Evolutionary conservation across 1,140 invertebrate genomes (phyloP).

Genomic region (Augochlora pura): DNA sequence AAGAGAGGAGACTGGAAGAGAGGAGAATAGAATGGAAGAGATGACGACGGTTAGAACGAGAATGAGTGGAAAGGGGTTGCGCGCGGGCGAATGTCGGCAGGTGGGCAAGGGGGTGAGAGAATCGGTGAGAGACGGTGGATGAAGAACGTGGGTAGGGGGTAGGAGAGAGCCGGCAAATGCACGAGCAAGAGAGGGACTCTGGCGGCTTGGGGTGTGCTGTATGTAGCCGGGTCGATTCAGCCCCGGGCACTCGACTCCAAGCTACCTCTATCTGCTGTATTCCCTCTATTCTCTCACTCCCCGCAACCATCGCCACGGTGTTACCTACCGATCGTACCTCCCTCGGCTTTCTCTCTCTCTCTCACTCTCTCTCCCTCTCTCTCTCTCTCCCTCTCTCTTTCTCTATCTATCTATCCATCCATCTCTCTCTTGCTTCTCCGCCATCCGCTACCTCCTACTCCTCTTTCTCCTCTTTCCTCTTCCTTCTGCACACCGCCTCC

Average conservation of each 20-base stretch:
- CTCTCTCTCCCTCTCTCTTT: too few relatives aligned
- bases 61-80: slow-evolving; percentile 56
- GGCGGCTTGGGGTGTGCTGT: slow-evolving; percentile 71
- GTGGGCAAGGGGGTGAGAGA: slow-evolving; percentile 46
- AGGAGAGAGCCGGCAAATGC: slow-evolving; percentile 54
- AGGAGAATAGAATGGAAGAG: slow-evolving; percentile 48
- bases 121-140: slow-evolving; percentile 63
- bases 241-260: slow-evolving; percentile 69
- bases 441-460: slow-evolving; percentile 11
- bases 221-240: slow-evolving; percentile 79
- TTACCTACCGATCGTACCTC: slow-evolving; percentile 58
- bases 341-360: slow-evolving; percentile 43
- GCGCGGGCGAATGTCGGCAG: slow-evolving; percentile 59
- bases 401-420: too few relatives aligned
- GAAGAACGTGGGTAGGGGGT: slow-evolving; percentile 48
- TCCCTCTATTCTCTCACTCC: slow-evolving; percentile 69
- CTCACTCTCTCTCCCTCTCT: not conserved
- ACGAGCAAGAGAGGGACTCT: slow-evolving; percentile 70
- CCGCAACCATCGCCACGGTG: slow-evolving; percentile 65
- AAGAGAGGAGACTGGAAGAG: not conserved
- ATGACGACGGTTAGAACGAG: slow-evolving; percentile 65
- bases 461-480: slow-evolving; percentile 4
- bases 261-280: slow-evolving; percentile 77
- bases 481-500: not conserved
- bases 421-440: slow-evolving; percentile 29